Conservation (phyloP, 2,797 vertebrate species). For the Eremophila alpestris region DNA sequence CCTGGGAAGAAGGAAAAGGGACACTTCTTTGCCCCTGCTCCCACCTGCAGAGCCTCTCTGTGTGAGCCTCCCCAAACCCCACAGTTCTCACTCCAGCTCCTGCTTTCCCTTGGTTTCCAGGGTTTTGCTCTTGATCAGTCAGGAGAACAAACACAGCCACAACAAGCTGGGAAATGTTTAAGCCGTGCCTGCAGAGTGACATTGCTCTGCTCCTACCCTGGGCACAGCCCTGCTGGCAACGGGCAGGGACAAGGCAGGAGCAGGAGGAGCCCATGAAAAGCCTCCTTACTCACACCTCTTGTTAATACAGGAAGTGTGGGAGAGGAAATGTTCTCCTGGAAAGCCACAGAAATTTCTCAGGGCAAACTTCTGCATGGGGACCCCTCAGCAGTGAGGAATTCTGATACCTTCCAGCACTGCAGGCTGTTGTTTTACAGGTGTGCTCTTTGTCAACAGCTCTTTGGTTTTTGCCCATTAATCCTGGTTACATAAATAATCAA, state of each 20-base stretch:
- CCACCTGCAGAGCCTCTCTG: neutral
- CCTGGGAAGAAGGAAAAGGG: neutral
- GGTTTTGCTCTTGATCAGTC: neutral
- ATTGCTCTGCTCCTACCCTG: neutral
- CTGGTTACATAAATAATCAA: neutral
- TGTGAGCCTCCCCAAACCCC: neutral
- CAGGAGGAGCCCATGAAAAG: neutral
- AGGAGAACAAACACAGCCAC: neutral
- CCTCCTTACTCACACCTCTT: neutral
- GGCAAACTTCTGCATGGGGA: neutral
- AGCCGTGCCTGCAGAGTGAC: rapidly evolving
- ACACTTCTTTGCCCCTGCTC: neutral
- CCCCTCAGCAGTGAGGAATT: neutral
- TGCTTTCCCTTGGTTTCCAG: neutral
- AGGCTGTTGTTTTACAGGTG: neutral
- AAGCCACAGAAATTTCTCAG: neutral
- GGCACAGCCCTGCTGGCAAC: neutral
- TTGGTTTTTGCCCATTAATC: neutral
- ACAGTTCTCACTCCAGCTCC: neutral
- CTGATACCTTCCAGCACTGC: neutral
- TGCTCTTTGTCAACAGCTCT: neutral
- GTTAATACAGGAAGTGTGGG: neutral
- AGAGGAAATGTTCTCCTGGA: neutral
- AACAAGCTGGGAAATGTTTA: neutral
- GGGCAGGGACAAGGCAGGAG: neutral